phyloP scores from a whole-genome alignment of 1,140 invertebrate genomes.

The Bursaphelenchus mucronatus region DNA sequence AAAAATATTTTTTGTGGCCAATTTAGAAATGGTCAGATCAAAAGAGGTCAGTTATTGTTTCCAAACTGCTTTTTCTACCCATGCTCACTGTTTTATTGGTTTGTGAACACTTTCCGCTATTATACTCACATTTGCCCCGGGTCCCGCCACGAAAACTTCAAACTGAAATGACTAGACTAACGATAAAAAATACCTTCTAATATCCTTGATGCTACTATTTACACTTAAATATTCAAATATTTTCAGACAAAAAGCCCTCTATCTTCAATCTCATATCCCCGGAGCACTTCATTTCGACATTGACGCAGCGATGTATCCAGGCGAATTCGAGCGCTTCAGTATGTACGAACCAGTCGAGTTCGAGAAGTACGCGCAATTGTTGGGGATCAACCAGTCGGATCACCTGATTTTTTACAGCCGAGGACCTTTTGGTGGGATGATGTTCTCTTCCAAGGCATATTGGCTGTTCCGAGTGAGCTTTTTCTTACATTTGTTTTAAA shows the following conservation, averaged over 20 bases:
- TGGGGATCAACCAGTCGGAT: slow-evolving; percentile 49
- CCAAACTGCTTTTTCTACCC: too few species aligned
- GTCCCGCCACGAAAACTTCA: too few species aligned
- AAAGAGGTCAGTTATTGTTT: too few species aligned
- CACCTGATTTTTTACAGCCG: slow-evolving; percentile 53
- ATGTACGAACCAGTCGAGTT: slow-evolving; percentile 51
- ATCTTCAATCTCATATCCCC: slow-evolving; percentile 43
- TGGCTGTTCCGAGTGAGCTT: slow-evolving; percentile 45
- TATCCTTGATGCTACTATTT: too few species aligned
- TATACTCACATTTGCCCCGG: too few species aligned
- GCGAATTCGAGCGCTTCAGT: slow-evolving; percentile 41
- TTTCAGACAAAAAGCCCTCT: slow-evolving; percentile 28
- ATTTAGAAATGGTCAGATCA: too few species aligned
- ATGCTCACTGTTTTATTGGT: too few species aligned
- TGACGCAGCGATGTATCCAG: slow-evolving; percentile 41
- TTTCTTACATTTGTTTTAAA: background rate
- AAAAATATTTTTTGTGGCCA: too few species aligned
- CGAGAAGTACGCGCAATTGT: slow-evolving; percentile 45
- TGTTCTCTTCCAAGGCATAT: slow-evolving; percentile 45
- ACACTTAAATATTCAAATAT: background rate
- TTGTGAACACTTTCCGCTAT: too few species aligned
- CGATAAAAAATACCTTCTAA: too few species aligned
- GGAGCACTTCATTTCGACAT: slow-evolving; percentile 39
- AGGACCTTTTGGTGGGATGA: slow-evolving; percentile 52
- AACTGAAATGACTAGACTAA: too few species aligned